A percentile compares a stretch with the other conserved stretches of the same genome.
Conservation (phyloP, 2,797 vertebrate genomes). For the Dallia pectoralis region DNA sequence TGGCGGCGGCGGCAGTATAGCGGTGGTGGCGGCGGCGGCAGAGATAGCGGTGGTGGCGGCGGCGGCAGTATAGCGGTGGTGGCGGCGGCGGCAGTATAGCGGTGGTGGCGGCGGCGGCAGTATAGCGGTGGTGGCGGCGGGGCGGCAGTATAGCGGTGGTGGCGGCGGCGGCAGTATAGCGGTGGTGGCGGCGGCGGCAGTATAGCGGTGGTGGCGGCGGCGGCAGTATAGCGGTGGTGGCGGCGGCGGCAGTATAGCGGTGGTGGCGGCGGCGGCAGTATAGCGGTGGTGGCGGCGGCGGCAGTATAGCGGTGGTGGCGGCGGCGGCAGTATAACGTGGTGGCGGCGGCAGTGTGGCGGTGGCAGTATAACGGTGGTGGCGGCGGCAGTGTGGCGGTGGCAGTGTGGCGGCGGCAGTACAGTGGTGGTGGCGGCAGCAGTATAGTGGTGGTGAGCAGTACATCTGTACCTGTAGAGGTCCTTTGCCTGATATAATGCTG, state of each 20-base stretch:
- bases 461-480: constrained; percentile 84
- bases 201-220: not conserved
- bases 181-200: too few species aligned
- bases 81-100: too few species aligned
- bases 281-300: too few species aligned
- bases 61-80: not conserved
- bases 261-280: not conserved
- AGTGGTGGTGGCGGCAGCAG: too few species aligned
- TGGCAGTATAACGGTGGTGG: not conserved
- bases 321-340: too few species aligned
- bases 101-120: too few species aligned
- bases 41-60: too few species aligned
- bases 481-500: constrained; percentile 84
- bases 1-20: not conserved
- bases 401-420: not conserved
- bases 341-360: too few species aligned
- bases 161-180: too few species aligned
- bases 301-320: not conserved
- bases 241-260: not conserved
- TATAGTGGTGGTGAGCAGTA: constrained; percentile 41
- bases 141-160: not conserved
- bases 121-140: not conserved
- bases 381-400: not conserved
- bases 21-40: too few species aligned
- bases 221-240: too few species aligned